Conservation (phyloP, 1,140 invertebrate genomes). For the Radopholus similis region DNA sequence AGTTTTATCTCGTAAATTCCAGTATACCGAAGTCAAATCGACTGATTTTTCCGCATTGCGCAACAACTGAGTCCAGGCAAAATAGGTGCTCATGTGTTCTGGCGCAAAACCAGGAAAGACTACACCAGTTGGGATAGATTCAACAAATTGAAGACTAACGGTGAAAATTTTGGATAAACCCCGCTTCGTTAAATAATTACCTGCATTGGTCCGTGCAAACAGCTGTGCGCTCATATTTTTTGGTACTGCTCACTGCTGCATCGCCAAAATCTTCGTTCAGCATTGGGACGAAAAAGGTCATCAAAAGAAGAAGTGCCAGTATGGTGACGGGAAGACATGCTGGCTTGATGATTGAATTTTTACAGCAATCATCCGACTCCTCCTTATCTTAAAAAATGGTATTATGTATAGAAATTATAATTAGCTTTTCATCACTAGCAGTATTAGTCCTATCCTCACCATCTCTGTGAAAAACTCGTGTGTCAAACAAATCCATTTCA, state of each 20-base stretch:
- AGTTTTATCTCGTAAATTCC: slow-evolving; percentile 49
- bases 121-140: slow-evolving; percentile 54
- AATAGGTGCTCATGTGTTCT: slow-evolving; percentile 29
- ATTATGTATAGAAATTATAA: background rate
- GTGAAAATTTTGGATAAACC: background rate
- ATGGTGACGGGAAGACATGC: slow-evolving; percentile 55
- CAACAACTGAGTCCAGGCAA: slow-evolving; percentile 45
- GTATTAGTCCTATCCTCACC: no score
- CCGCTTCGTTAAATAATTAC: slow-evolving; percentile 15
- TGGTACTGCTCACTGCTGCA: background rate
- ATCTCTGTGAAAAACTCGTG: background rate
- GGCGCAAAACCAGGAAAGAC: slow-evolving; percentile 18
- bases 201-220: slow-evolving; percentile 45
- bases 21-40: slow-evolving; percentile 53
- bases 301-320: slow-evolving; percentile 49
- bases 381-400: slow-evolving; percentile 42
- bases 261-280: slow-evolving; percentile 47
- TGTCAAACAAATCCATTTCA: slow-evolving; percentile 24
- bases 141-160: slow-evolving; percentile 42
- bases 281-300: slow-evolving; percentile 54
- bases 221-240: slow-evolving; percentile 40
- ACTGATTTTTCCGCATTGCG: slow-evolving; percentile 39
- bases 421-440: no score
- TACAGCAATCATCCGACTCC: slow-evolving; percentile 44
- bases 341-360: slow-evolving; percentile 52